Conservation (phyloP, 2,888 invertebrate species). For the Leptothorax acervorum region DNA sequence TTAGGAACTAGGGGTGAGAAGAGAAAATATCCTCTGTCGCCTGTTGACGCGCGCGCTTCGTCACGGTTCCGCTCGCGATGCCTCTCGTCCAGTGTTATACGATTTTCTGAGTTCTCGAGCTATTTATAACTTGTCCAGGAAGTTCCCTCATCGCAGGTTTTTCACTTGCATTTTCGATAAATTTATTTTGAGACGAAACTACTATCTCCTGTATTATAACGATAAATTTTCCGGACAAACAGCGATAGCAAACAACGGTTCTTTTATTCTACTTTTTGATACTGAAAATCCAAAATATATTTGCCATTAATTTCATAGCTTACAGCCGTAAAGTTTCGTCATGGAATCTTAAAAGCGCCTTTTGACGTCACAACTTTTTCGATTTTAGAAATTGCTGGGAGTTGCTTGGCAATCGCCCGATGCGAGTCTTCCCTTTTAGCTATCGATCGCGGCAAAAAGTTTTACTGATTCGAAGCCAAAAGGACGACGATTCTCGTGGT, state of each 20-base stretch:
- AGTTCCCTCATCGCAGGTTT: background rate
- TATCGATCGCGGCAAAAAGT: conserved; percentile 28
- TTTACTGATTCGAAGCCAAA: conserved; percentile 22
- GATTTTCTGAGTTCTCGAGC: conserved; percentile 32
- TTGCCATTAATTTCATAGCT: conserved; percentile 6
- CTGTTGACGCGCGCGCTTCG: conserved; percentile 61
- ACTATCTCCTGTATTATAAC: background rate
- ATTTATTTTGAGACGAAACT: conserved; percentile 15
- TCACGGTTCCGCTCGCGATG: conserved; percentile 35
- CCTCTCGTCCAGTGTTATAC: background rate
- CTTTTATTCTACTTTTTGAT: background rate
- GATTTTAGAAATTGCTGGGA: conserved; percentile 17
- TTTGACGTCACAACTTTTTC: conserved; percentile 16
- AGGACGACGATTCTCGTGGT: background rate
- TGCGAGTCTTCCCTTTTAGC: background rate
- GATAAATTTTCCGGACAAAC: background rate
- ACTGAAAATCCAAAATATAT: background rate
- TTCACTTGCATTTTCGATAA: conserved; percentile 19
- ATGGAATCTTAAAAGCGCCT: background rate
- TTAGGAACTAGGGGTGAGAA: conserved; percentile 9
- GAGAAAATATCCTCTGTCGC: conserved; percentile 34
- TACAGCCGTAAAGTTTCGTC: background rate
- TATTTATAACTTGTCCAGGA: background rate
- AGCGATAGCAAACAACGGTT: background rate
- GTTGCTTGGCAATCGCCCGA: conserved; percentile 40